These are phyloP conservation scores for Drosophila koepferae DNA, from an alignment of 2,888 invertebrate species.

Conservation along the genomic window DNA sequence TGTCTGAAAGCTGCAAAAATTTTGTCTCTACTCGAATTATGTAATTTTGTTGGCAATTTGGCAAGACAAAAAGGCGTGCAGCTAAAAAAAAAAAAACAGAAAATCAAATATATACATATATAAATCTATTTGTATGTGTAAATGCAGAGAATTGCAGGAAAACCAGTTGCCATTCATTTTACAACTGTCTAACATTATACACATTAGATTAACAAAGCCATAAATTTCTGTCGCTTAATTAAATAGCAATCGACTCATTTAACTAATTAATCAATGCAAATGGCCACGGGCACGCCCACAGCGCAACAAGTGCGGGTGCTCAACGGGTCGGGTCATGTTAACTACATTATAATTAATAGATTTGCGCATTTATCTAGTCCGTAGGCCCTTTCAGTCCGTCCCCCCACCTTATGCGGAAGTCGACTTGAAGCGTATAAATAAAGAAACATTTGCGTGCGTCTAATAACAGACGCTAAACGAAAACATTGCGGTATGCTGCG, in stretches of 20 bases:
- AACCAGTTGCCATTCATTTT: conserved; percentile 39
- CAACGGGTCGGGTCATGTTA: conserved; percentile 24
- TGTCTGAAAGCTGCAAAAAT: conserved; percentile 54
- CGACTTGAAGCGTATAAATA: conserved; percentile 13
- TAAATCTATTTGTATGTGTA: neutral
- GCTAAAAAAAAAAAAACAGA: neutral
- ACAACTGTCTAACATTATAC: conserved; percentile 17
- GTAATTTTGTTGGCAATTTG: conserved; percentile 55
- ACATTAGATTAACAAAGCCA: conserved; percentile 30
- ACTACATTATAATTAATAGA: conserved; percentile 59
- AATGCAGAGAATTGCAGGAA: conserved; percentile 40
- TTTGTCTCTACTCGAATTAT: conserved; percentile 54
- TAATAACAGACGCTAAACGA: conserved; percentile 69
- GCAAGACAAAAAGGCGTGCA: conserved; percentile 41
- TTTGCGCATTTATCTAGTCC: conserved; percentile 65
- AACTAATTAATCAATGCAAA: conserved; percentile 64
- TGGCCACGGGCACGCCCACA: conserved; percentile 28
- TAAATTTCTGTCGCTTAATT: conserved; percentile 56
- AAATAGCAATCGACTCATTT: conserved; percentile 54
- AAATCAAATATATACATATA: neutral
- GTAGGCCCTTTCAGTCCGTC: neutral
- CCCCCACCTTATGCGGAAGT: conserved; percentile 59
- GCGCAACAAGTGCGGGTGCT: conserved; percentile 60
- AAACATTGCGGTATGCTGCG: conserved; percentile 43
- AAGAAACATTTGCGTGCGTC: conserved; percentile 62